A percentile compares a stretch with the other conserved stretches of the same genome.
phyloP scores from a whole-genome alignment of 2,113 vertebrate species.

The Emydocephalus ijimae region DNA sequence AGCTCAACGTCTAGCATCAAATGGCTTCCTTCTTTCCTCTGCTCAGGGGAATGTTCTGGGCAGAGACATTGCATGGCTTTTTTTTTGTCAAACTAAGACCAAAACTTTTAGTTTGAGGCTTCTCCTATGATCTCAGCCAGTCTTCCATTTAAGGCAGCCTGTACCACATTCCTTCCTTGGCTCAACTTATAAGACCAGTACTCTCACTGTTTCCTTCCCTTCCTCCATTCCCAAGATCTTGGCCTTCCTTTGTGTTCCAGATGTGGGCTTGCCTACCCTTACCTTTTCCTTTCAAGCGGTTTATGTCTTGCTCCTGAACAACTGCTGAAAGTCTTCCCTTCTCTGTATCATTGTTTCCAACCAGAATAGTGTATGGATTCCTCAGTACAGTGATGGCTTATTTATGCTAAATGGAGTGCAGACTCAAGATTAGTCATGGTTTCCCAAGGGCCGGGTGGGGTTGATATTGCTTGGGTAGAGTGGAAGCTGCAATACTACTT shows the following conservation, averaged over 20 bases:
- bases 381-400: no score
- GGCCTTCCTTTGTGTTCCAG: background rate
- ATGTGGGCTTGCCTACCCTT: background rate
- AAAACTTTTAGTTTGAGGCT: background rate
- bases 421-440: background rate
- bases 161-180: no score
- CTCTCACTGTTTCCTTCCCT: background rate
- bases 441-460: background rate
- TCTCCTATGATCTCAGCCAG: background rate
- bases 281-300: background rate
- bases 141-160: background rate
- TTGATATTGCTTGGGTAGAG: background rate
- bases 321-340: background rate
- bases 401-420: background rate
- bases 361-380: background rate
- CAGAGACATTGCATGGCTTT: background rate
- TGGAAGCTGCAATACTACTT: background rate
- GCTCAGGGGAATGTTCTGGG: no score
- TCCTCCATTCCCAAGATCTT: background rate
- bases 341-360: background rate
- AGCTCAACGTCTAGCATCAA: background rate
- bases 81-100: background rate
- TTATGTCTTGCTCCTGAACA: background rate
- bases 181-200: background rate
- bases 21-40: background rate